Conservation (phyloP, 2,888 invertebrate species). For the Scaptomyza polygonia region DNA sequence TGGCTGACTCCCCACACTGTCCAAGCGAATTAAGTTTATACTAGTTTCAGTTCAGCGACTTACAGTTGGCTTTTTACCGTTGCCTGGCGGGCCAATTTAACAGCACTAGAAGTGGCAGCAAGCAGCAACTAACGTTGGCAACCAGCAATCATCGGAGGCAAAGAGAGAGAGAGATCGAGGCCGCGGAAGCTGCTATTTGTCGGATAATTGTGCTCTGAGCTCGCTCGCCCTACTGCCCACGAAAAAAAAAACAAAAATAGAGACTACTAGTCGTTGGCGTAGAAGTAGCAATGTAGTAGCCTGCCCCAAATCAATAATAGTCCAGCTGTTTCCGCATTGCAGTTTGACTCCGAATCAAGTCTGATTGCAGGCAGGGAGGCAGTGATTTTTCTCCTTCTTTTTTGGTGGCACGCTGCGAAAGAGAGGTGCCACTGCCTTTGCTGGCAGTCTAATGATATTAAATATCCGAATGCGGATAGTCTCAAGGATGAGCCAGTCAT, state of each 20-base stretch:
- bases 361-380: slow-evolving; percentile 10
- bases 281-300: not conserved
- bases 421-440: slow-evolving; percentile 58
- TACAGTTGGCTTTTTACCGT: slow-evolving; percentile 68
- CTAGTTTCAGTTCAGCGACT: slow-evolving; percentile 43
- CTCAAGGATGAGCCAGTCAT: slow-evolving; percentile 29
- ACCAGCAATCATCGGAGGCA: slow-evolving; percentile 56
- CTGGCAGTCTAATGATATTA: slow-evolving; percentile 67
- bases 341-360: slow-evolving; percentile 11
- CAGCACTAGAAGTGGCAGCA: slow-evolving; percentile 1
- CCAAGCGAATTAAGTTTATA: slow-evolving; percentile 66
- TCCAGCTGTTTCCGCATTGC: slow-evolving; percentile 51
- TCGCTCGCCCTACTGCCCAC: slow-evolving; percentile 45
- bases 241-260: slow-evolving; percentile 6
- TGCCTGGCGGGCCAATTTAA: slow-evolving; percentile 58
- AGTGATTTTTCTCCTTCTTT: not conserved
- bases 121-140: slow-evolving; percentile 39
- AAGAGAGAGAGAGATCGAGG: slow-evolving; percentile 39
- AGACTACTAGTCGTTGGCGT: not conserved
- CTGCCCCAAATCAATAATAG: slow-evolving; percentile 12
- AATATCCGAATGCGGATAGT: not conserved
- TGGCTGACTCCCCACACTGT: slow-evolving; percentile 51
- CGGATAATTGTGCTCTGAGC: slow-evolving; percentile 68
- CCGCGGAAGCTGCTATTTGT: slow-evolving; percentile 77
- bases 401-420: slow-evolving; percentile 48